A percentile compares a stretch with the other conserved stretches of the same genome.
Evolutionary conservation across 2,113 vertebrate species (phyloP).

Genomic region (Tragelaphus imberbis): DNA sequence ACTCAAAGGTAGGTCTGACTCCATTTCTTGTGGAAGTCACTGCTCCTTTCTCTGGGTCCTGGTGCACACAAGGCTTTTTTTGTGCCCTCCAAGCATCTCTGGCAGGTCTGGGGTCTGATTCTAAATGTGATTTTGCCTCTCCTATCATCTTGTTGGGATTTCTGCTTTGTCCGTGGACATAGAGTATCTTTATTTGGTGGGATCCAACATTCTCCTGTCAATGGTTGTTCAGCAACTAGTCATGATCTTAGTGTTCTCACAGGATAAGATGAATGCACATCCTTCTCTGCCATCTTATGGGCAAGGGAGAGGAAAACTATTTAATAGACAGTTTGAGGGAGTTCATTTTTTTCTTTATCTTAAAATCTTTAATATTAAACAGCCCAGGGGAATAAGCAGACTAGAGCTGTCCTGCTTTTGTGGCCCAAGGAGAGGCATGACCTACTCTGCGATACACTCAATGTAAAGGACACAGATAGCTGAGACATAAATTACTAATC

Average conservation of each 20-base stretch:
- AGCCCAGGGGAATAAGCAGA: neutral
- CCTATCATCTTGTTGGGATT: neutral
- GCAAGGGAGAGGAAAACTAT: neutral
- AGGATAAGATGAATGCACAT: fast-evolving
- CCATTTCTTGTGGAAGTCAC: neutral
- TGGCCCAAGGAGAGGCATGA: neutral
- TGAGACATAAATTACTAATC: neutral
- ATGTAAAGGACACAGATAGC: neutral
- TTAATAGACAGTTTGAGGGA: neutral
- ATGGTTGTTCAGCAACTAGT: neutral
- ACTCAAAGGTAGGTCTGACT: neutral
- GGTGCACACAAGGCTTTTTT: neutral
- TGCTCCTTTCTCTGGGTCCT: neutral
- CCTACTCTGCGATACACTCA: neutral
- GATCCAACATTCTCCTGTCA: neutral
- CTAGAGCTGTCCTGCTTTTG: neutral
- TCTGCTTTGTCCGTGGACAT: neutral
- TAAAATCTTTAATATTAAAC: neutral
- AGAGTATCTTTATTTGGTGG: neutral
- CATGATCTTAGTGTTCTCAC: neutral
- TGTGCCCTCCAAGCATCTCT: neutral
- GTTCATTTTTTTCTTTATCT: neutral
- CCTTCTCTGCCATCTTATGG: neutral
- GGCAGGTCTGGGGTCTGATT: neutral
- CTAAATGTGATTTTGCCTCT: neutral